Percentiles rank a stretch among this genome's conserved stretches.
Evolutionary conservation across 2,888 invertebrate species (phyloP).

Genomic region (Perdita meconis): DNA sequence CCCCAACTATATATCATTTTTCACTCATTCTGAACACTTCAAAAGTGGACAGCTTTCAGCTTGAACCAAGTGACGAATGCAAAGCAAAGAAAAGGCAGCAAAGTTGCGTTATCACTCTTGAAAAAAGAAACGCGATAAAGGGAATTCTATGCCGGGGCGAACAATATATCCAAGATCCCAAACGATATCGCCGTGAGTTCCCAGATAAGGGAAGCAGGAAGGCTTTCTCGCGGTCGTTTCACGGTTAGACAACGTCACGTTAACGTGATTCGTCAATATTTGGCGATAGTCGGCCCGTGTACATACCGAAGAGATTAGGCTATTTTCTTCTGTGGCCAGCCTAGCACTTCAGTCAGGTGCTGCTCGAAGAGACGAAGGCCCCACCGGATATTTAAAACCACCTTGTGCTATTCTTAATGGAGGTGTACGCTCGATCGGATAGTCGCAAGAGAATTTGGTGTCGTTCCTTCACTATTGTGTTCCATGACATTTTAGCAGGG

Average conservation of each 20-base stretch:
- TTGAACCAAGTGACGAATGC: no score
- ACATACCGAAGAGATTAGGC: slow-evolving; percentile 68
- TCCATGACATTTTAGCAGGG: slow-evolving; percentile 13
- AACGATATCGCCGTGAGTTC: background rate
- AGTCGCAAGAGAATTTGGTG: slow-evolving; percentile 48
- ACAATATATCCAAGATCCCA: slow-evolving; percentile 47
- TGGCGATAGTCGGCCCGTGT: slow-evolving; percentile 53
- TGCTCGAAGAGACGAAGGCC: slow-evolving; percentile 51
- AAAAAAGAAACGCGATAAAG: slow-evolving; percentile 9
- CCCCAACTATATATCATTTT: no score
- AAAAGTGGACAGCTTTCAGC: no score
- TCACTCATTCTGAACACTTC: no score
- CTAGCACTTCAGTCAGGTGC: slow-evolving; percentile 61
- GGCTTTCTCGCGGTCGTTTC: slow-evolving; percentile 16
- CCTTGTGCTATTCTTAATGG: slow-evolving; percentile 72
- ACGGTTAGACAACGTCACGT: slow-evolving; percentile 40
- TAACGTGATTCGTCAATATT: slow-evolving; percentile 72
- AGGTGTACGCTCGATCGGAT: slow-evolving; percentile 54
- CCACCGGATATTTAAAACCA: slow-evolving; percentile 73
- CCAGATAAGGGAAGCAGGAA: slow-evolving; percentile 47
- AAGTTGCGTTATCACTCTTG: slow-evolving; percentile 7
- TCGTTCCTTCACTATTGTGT: slow-evolving; percentile 32
- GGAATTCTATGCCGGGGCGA: background rate
- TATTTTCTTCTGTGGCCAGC: slow-evolving; percentile 53
- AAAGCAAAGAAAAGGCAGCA: no score